phyloP scores from a whole-genome alignment of 2,113 vertebrate species.

The Neogale vison region DNA sequence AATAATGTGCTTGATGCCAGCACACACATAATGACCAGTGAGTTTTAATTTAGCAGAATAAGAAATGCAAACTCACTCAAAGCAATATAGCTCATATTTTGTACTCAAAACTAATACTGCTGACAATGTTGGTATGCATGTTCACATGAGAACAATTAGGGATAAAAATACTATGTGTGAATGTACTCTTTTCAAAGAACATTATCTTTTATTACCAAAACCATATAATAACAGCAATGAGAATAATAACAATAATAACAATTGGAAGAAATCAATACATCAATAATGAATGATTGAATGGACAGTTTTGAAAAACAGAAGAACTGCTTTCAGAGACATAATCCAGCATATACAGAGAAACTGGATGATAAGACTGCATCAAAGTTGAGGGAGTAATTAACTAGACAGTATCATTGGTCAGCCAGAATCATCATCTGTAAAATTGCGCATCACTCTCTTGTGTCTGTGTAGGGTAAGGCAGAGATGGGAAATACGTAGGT shows the following conservation, averaged over 20 bases:
- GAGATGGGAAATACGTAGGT: neutral
- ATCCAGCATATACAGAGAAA: neutral
- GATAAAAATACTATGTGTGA: neutral
- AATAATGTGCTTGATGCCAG: constrained; percentile 23
- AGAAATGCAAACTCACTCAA: neutral
- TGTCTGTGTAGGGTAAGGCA: too few relatives aligned
- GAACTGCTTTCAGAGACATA: neutral
- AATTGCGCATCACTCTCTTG: neutral
- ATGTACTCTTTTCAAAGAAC: neutral
- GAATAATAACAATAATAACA: neutral
- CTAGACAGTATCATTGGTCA: too few relatives aligned
- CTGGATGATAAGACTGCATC: rapidly evolving
- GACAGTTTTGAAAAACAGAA: rapidly evolving
- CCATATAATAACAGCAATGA: neutral
- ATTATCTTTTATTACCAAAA: neutral
- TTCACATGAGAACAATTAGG: neutral
- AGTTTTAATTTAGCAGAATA: constrained; percentile 7
- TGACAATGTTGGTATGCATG: neutral
- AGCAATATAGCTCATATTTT: neutral
- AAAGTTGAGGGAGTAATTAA: neutral
- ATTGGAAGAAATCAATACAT: neutral
- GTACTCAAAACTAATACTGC: constrained; percentile 45
- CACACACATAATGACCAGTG: neutral
- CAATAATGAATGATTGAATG: neutral
- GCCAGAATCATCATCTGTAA: neutral